Evolutionary conservation across 2,113 vertebrate species (phyloP), one percentile per base, ranked within the genome.

Genomic region (Silurus glanis): DNA sequence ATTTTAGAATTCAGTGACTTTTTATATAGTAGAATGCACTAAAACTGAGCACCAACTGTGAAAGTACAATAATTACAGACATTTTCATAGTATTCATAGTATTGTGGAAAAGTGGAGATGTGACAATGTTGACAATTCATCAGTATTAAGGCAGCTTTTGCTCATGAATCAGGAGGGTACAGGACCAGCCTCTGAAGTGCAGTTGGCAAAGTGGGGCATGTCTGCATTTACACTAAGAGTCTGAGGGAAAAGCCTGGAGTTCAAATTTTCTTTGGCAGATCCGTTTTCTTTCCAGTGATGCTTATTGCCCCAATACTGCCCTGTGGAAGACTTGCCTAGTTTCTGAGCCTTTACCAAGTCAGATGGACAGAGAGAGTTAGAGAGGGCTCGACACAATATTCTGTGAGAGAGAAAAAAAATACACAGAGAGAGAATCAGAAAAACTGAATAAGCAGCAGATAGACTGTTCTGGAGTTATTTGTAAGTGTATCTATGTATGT

Each of bases 351-450:
- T 95, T 85, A 94, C 61, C 25, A 92, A 74, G 0, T 90, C 87
- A 62, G 95, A 90, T 0, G 95, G 94, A 55, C 67, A 91, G 87
- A 97, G 14, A 89, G 51, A 64, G 96, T 95, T 93, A 87, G 93
- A 89, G 25, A 98, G 88, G 85, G 91, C 92, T 87, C 94, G 93
- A 75, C 94, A 92, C 23, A 95, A 14, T 49, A 96, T 92, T 83
- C 98, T 99, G 88, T 28, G 89, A 91, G n/a, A 61, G 56, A 80
- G 37, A 14, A 59, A 37, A 58, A 1, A 21, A 1, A 47, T 12
- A 75, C 72, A 51, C 23, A n/a, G 25, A 84, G 53, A 67, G 62
- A 61, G 23, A 4, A 37, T 37, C 37, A 37, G 37, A 37, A 80
- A 45, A 80, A 19, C 14, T 80, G 19, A 12, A 61, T 6, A 45